phyloP scores from a whole-genome alignment of 1,140 invertebrate genomes.

The Gonioctena quinquepunctata region DNA sequence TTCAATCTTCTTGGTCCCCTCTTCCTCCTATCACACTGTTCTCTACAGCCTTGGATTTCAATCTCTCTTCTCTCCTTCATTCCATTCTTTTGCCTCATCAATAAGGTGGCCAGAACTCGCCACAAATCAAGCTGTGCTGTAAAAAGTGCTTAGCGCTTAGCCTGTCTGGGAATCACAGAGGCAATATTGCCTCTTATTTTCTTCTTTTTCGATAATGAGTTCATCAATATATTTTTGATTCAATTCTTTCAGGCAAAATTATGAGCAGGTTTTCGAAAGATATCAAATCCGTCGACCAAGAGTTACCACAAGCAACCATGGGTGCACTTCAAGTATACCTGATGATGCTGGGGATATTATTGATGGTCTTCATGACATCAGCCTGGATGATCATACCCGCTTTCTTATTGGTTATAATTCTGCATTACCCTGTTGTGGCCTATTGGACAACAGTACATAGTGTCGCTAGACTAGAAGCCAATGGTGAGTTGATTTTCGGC shows the following conservation, averaged over 20 bases:
- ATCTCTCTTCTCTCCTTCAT: no score
- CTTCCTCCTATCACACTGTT: no score
- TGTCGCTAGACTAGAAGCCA: constrained; percentile 83
- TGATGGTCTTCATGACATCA: constrained; percentile 75
- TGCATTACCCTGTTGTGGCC: constrained; percentile 67
- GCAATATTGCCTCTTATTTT: no score
- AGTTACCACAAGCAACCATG: constrained; percentile 68
- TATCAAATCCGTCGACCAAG: constrained; percentile 81
- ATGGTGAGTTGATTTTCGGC: constrained; percentile 45
- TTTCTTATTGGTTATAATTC: constrained; percentile 51
- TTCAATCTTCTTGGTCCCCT: no score
- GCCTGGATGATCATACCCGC: constrained; percentile 74
- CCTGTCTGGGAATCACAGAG: no score
- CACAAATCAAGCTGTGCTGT: no score
- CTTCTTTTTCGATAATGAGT: no score
- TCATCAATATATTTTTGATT: no score
- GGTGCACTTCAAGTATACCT: constrained; percentile 76
- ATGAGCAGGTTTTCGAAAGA: constrained; percentile 80
- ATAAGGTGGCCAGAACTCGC: no score
- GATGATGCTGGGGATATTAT: constrained; percentile 54
- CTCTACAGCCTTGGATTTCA: no score
- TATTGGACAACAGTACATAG: constrained; percentile 83
- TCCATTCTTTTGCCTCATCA: no score
- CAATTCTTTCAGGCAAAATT: constrained; percentile 62
- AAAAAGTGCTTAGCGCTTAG: no score